Base-by-base conservation (phyloP, 2,888 invertebrate species). In the Helobdella robusta region DNA sequence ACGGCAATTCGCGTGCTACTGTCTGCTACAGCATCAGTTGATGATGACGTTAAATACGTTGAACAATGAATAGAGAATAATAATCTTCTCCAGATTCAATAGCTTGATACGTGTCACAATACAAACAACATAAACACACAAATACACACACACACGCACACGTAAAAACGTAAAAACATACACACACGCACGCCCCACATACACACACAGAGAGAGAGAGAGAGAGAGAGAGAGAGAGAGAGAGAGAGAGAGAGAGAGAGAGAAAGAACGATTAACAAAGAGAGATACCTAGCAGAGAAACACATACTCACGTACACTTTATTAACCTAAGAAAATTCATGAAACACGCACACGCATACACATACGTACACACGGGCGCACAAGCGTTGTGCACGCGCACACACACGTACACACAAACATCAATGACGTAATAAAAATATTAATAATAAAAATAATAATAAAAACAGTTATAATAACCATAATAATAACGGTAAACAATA, bases 171-270 rank as follows among this genome's bases (percentile, higher is more conserved):
- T 30, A 58, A 4, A 58, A n/a, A 58, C 25, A 25, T 25, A 58
- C 44, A 40, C n/a, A 40, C 44, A 40, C n/a, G n/a, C 44, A 40
- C n/a, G n/a, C 44, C 44, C 11, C 6, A 58, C 58, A 58, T 11
- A 30, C 58, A 58, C n/a, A 58, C 25, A 58, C 11, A 25, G 6
- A 58, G 8, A 18, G 6, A 50, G 23, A 8, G 52, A 8, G 6
- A 50, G 23, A 50, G 5, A 5, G n/a, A 8, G 52, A 8, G 5
- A 50, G 52, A 50, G 6, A 50, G 52, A 50, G 23, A 50, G 52
- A 50, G 23, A 50, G 52, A 50, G 23, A 50, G 52, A 50, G 23
- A 50, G n/a, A 50, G 23, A 50, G 52, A 44, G 44, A 44, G 25
- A 50, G 50, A n/a, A n/a, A n/a, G n/a, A n/a, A n/a, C n/a, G n/a